Evolutionary conservation across 2,888 invertebrate genomes (phyloP).

Genomic region (Acleris laterana): DNA sequence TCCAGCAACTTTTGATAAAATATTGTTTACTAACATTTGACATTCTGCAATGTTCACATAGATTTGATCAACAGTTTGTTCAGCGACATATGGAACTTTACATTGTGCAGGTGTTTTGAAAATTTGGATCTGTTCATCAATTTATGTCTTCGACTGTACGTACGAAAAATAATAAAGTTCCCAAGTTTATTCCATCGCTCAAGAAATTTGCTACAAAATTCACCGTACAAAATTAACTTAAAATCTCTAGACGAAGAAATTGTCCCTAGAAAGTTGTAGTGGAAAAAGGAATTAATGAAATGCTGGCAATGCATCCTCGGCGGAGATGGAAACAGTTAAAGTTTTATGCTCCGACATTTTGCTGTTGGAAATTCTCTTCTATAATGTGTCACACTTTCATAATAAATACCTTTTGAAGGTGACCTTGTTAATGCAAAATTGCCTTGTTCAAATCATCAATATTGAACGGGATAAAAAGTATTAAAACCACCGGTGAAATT

Average conservation of each 20-base stretch:
- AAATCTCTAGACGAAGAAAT: slow-evolving; percentile 23
- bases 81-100: no score
- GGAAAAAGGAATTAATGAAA: slow-evolving; percentile 31
- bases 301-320: slow-evolving; percentile 20
- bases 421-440: neutral
- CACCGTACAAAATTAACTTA: slow-evolving; percentile 18
- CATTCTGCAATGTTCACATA: no score
- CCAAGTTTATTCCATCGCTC: slow-evolving; percentile 13
- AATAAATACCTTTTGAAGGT: neutral
- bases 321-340: slow-evolving; percentile 21
- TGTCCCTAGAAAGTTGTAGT: neutral
- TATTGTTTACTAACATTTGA: no score
- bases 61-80: no score
- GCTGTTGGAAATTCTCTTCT: neutral
- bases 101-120: no score
- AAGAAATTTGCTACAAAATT: slow-evolving; percentile 16
- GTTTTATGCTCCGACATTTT: slow-evolving; percentile 17
- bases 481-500: no score
- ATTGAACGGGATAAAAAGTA: no score
- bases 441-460: no score
- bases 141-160: no score
- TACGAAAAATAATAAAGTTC: slow-evolving; percentile 14
- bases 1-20: no score
- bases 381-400: neutral
- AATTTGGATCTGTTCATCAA: no score